Percentiles rank a stretch among this genome's conserved stretches.
Conservation (phyloP, 2,888 invertebrate species). For the Apocheima hispidaria region DNA sequence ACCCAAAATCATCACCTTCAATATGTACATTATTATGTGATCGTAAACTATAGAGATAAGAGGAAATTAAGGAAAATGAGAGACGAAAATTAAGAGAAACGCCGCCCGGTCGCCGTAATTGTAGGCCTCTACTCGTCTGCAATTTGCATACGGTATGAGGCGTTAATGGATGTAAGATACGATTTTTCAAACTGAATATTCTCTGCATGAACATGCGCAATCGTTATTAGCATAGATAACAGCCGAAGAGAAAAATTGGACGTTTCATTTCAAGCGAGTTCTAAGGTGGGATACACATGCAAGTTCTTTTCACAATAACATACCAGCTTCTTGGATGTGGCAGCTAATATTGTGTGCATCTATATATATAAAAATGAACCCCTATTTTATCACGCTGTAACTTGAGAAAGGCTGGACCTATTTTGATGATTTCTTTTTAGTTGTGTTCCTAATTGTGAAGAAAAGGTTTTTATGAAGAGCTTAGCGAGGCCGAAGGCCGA, state of each 20-base stretch:
- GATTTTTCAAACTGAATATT: constrained; percentile 73
- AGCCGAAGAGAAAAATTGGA: constrained; percentile 55
- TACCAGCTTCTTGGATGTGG: too few species aligned
- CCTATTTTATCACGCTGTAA: too few species aligned
- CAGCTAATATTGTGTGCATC: too few species aligned
- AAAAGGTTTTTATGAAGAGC: too few species aligned
- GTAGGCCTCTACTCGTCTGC: constrained; percentile 58
- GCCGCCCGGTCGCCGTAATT: constrained; percentile 64
- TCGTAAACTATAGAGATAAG: constrained; percentile 74
- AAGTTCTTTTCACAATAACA: background rate
- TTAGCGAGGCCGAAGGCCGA: too few species aligned
- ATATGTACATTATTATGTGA: constrained; percentile 61
- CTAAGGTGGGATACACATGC: constrained; percentile 30
- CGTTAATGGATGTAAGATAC: constrained; percentile 77
- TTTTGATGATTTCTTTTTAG: too few species aligned
- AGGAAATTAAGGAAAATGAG: constrained; percentile 67
- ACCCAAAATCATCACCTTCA: constrained; percentile 84
- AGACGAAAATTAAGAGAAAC: constrained; percentile 73
- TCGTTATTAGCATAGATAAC: constrained; percentile 76
- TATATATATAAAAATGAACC: too few species aligned
- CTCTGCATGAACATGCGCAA: constrained; percentile 65
- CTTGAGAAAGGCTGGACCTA: too few species aligned
- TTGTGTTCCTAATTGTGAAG: too few species aligned
- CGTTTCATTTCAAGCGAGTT: constrained; percentile 47
- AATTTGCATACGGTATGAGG: constrained; percentile 83